Base-by-base conservation (phyloP, 2,888 invertebrate species). In the Lycocerus yunnanus region DNA sequence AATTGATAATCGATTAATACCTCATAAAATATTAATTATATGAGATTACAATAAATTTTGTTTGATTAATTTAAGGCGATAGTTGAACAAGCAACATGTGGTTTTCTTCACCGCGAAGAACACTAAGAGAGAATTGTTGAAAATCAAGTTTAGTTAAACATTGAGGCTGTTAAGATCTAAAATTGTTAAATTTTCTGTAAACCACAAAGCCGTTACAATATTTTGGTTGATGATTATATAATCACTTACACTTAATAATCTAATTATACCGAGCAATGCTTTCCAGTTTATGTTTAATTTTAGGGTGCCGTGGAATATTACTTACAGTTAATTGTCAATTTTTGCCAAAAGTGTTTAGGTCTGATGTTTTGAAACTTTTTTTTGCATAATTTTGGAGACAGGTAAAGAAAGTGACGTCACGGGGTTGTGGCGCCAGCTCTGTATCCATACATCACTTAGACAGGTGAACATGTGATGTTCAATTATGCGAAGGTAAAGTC, bases 401-500 rank as follows among this genome's bases (percentile, higher is more conserved):
- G 66, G 68, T 74, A 61, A 68, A 71, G 61, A 65, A 72, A 65
- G 24, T 77, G 76, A 79, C 70, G 76, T 78, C 77, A 78, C 18
- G 75, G 72, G 78, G 77, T 78, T 61, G 75, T 77, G 80, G 80
- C 80, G 80, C 80, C 80, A 80, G 74, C 73, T 73, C 75, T 67
- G 75, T 71, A 73, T 70, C 75, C 77, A 80, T 80, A 79, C 79
- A 80, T 80, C 80, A 80, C 77, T 66, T 66, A 68, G 80, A 80
- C 80, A 80, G 80, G 80, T 78, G 80, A 80, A 80, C 80, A 80
- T 78, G 79, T 79, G 76, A 79, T 74, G 74, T 74, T 77, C 77
- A 78, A 79, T 77, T 78, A 78, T 78, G 72, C 74, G 74, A 77
- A 77, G 77, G 74, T 66, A 76, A 72, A 69, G 71, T 71, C 71